A percentile compares a stretch with the other conserved stretches of the same genome.
Evolutionary conservation across 2,888 invertebrate species (phyloP).

Genomic region (Xylocampa areola): DNA sequence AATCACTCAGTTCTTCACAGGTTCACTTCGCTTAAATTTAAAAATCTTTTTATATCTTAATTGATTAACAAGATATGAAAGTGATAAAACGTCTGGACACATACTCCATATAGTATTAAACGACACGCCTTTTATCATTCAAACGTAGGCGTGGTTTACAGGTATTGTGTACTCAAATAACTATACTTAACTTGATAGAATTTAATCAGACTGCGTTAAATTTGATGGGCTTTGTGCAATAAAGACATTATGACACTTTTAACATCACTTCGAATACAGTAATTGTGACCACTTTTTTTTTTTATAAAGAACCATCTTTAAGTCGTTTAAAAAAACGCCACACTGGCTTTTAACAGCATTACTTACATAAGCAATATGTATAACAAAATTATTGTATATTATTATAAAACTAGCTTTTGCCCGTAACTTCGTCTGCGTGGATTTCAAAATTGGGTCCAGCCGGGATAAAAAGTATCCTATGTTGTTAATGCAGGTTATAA

Average conservation of each 20-base stretch:
- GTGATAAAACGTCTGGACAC: conserved; percentile 57
- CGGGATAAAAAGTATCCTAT: too few species aligned
- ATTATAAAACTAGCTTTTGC: too few species aligned
- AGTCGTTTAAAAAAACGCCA: conserved; percentile 11
- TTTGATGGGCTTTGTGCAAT: not conserved
- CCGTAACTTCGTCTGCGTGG: too few species aligned
- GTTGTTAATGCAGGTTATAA: too few species aligned
- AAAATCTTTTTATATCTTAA: conserved; percentile 48
- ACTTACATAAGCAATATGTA: conserved; percentile 21
- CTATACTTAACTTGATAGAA: too few species aligned
- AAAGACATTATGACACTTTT: not conserved
- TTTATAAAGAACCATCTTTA: too few species aligned
- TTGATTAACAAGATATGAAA: conserved; percentile 52
- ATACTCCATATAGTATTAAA: conserved; percentile 13
- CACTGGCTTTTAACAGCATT: conserved; percentile 22
- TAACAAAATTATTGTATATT: conserved; percentile 39
- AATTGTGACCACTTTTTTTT: conserved; percentile 3
- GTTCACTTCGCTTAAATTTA: conserved; percentile 15
- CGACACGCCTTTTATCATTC: conserved; percentile 34
- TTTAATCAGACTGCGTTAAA: not conserved
- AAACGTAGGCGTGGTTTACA: conserved; percentile 34
- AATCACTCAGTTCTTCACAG: conserved; percentile 19
- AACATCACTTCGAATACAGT: conserved; percentile 1
- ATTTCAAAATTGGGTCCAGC: too few species aligned
- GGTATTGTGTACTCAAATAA: too few species aligned